Conservation (phyloP, 2,113 vertebrate genomes). For the Bungarus multicinctus region DNA sequence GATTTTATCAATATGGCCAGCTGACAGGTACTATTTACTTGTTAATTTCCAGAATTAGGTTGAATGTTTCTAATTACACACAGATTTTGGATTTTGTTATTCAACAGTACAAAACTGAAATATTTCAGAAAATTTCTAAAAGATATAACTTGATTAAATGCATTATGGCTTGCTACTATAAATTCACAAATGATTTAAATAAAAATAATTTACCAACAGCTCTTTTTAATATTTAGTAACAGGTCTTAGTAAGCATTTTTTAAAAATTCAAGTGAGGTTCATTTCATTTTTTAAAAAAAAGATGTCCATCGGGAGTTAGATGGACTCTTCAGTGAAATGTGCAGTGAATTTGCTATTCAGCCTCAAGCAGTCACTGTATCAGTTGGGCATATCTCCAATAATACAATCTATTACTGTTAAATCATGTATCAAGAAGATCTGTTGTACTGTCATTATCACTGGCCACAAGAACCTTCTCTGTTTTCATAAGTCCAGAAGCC, state of each 20-base stretch:
- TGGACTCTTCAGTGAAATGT: conserved; percentile 43
- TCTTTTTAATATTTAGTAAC: neutral
- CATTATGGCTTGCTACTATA: neutral
- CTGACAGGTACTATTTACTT: neutral
- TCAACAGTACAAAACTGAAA: neutral
- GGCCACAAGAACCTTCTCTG: conserved; percentile 93
- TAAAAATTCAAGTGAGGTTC: conserved; percentile 19
- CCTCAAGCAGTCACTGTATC: conserved; percentile 31
- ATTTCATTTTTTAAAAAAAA: neutral
- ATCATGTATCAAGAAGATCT: conserved; percentile 86
- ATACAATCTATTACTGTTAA: conserved; percentile 35
- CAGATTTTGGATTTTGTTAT: neutral
- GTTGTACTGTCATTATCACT: conserved; percentile 79
- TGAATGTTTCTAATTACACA: neutral
- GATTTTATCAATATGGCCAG: neutral
- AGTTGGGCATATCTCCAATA: conserved; percentile 22
- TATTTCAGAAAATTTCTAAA: neutral
- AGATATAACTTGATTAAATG: conserved; percentile 13
- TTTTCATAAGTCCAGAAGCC: conserved; percentile 99
- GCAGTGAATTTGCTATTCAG: conserved; percentile 31
- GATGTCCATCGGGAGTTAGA: conserved; percentile 18
- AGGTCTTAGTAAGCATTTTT: conserved; percentile 22
- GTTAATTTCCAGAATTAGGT: neutral
- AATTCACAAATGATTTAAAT: neutral
- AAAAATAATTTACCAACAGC: neutral